Evolutionary conservation across 2,113 vertebrate species (phyloP), one percentile per base, ranked within the genome.

Genomic region (Phyllopteryx taeniolatus): DNA sequence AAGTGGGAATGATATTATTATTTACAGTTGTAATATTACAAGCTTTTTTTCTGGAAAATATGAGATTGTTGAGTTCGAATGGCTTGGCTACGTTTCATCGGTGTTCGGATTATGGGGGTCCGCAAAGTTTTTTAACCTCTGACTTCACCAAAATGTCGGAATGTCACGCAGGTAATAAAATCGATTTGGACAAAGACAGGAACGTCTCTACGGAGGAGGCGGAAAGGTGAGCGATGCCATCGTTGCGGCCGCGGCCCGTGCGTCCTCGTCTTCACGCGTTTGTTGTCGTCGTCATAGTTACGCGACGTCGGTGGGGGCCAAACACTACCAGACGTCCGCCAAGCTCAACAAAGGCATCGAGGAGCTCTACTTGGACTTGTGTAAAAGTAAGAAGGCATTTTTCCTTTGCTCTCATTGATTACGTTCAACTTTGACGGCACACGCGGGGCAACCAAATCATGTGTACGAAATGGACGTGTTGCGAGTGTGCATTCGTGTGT

Each of bases 331-430:
- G 86, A 96, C 98, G 10, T 99, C 97, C 77, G 98, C 98, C 87
- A 99, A 99, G 91, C 88, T 98, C 86, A 99, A 98, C 86, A 98
- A 98, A 94, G 98, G 98, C 91, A 99, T 99, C 66, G 97, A 99
- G 90, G 97, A 99, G 85, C 93, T 99, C 51, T 99, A 99, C 86
- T 96, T 99, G 87, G 97, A 99, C 74, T 94, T 99, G 74, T 99
- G 98, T 95, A 99, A 99, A 98, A 91, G 98, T 99, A 92, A 49
- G 96, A 73, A 22, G 22, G 9, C 20, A 5, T 27, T 3, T 22
- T n/a, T 54, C 20, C 19, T 53, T 17, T 5, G 20, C 5, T 5
- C 6, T 54, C 51, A 20, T 20, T 8, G 51, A 20, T 27, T 27
- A 27, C 27, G 27, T 27, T 27, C 27, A 27, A 27, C 27, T 27